A percentile compares a stretch with the other conserved stretches of the same genome.
These are phyloP conservation scores for Coreoperca whiteheadi DNA, from an alignment of 2,113 vertebrate genomes.

Conservation along the genomic window DNA sequence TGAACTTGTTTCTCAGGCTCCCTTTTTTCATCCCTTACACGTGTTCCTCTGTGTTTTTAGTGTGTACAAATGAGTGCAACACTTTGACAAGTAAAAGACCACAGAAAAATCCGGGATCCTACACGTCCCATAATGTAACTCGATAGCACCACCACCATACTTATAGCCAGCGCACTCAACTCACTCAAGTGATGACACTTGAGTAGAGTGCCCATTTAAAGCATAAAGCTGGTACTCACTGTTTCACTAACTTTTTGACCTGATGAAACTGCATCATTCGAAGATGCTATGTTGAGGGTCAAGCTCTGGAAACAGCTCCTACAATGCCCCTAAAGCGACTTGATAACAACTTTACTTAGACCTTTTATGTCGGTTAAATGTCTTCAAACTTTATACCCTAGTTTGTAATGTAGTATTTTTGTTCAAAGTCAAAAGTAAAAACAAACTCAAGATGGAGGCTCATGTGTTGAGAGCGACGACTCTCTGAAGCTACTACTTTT, in stretches of 20 bases:
- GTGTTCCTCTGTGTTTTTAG: not conserved
- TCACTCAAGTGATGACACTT: not conserved
- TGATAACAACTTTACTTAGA: too few species aligned
- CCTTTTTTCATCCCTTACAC: not conserved
- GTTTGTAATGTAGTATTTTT: too few species aligned
- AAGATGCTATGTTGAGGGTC: not conserved
- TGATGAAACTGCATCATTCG: not conserved
- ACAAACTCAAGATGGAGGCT: too few species aligned
- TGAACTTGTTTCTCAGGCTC: not conserved
- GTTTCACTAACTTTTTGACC: not conserved
- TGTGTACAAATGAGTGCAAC: not conserved
- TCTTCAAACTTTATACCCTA: too few species aligned
- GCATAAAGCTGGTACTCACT: not conserved
- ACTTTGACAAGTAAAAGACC: not conserved
- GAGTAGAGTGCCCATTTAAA: constrained; percentile 1
- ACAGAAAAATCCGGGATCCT: constrained; percentile 10
- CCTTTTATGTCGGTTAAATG: too few species aligned
- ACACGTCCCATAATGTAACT: not conserved
- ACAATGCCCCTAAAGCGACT: not conserved
- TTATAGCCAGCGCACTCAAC: not conserved
- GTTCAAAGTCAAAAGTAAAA: too few species aligned
- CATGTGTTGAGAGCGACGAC: too few species aligned
- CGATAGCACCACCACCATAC: not conserved
- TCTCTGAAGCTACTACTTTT: too few species aligned
- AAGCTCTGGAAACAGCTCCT: not conserved